Conservation (phyloP, 2,113 vertebrate species). For the Grammomys dolichurus region DNA sequence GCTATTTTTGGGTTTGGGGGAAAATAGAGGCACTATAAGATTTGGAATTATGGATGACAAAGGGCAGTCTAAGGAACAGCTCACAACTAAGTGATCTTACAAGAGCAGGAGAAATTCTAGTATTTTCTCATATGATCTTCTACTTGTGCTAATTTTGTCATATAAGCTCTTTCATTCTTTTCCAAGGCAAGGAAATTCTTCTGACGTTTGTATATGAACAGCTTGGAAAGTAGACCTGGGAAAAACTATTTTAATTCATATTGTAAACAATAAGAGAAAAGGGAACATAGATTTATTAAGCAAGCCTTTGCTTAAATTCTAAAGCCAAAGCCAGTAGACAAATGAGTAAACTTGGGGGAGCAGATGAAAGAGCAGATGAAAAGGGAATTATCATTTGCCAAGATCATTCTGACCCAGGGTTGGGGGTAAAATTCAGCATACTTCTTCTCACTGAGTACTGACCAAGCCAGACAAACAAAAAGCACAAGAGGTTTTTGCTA, state of each 20-base stretch:
- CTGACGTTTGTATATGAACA: background rate
- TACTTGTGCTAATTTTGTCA: slow-evolving; percentile 29
- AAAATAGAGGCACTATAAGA: background rate
- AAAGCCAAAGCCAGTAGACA: slow-evolving; percentile 33
- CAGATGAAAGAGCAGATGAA: background rate
- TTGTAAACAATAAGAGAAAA: background rate
- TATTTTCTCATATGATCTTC: background rate
- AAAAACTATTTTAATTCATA: slow-evolving; percentile 24
- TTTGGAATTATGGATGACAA: background rate
- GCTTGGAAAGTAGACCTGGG: background rate
- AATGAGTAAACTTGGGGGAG: slow-evolving; percentile 16
- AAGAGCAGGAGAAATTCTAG: background rate
- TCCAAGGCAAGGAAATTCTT: slow-evolving; percentile 8
- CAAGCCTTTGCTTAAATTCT: slow-evolving; percentile 58
- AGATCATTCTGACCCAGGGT: background rate
- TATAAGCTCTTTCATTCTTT: slow-evolving; percentile 1
- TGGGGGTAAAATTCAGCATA: background rate
- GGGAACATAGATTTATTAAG: slow-evolving; percentile 9
- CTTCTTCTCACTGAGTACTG: background rate
- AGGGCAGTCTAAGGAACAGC: background rate
- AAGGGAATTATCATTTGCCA: slow-evolving; percentile 19
- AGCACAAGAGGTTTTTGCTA: background rate
- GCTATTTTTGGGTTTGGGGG: background rate
- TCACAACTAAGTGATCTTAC: background rate
- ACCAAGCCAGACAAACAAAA: slow-evolving; percentile 50